Evolutionary conservation across 92 coral and sea anemone genomes (phyloP), one percentile per base, ranked within the genome.

Genomic region (Phenganax stokvisi): DNA sequence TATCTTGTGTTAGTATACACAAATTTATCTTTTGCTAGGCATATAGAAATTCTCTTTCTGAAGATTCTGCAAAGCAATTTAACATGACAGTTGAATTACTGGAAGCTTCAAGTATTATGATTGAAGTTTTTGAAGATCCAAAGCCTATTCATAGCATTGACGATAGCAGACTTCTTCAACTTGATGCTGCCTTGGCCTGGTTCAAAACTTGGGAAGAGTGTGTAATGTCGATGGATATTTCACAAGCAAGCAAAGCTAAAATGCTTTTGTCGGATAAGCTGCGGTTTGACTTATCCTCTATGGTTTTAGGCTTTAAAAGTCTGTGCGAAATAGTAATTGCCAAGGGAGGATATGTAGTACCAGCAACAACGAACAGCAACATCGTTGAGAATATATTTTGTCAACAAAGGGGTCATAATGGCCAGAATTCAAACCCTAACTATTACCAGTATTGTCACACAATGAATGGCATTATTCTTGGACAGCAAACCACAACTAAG

Each of bases 391-490:
- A 85, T 63, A 58, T 81, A 8, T 81, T 85, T 71, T 58, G 81
- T 64, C 75, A 56, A 63, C 54, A 83, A 54, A 80, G 88, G 75
- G 81, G 89, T 51, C 16, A 64, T 1, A 87, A 87, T 60, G 84
- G 86, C 6, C 86, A 86, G 68, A 85, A 76, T 65, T 57, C 83
- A 52, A 86, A 86, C 70, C 83, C 86, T 30, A 83, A 74, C 11
- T 84, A 84, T 20, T 77, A 65, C 9, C 89, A 82, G 63, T 57
- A 57, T 55, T 62, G 89, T 57, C 54, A 72, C 25, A 82, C 89
- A 9, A 75, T 86, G 83, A 86, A 86, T 71, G 72, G 86, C 16
- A 86, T 86, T 59, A 25, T 86, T 27, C 71, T 75, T 57, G 89
- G 89, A 25, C 89, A 86, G 58, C 30, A 56, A 29, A 86, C 86